Base-by-base conservation (phyloP, 2,113 vertebrate species). In the Spea multiplicata region DNA sequence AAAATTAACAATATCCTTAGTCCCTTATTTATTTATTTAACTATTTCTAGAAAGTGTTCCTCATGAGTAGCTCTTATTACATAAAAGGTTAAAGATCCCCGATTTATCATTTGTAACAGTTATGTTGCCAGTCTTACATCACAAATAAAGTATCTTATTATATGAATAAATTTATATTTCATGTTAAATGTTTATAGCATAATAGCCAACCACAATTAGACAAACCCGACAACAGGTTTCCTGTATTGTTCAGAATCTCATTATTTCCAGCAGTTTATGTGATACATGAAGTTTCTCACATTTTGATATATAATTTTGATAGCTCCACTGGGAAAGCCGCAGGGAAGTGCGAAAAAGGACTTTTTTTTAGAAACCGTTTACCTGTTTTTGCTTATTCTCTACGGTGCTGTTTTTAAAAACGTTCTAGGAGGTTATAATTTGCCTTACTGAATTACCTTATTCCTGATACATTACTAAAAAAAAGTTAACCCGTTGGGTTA, bases 291-390 rank as follows among this genome's bases (percentile, higher is more conserved):
- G 71, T 14, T 45, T 73, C 44, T 45, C 44, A 73, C 71, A 61
- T 59, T 59, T 46, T 61, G 44, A 74, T 62, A 16, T 9, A 64
- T 74, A 48, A 74, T 74, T 73, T 62, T 13, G 8, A 49, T 13
- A 14, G 7, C 12, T 57, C 3, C 62, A 46, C 72, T 48, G 72
- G 17, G 72, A 74, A 48, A 61, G 12, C 57, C 57, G 47, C 57
- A 74, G 59, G 72, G 46, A 49, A 74, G 9, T 4, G 46, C 7
- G n/a, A 74, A 49, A 74, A 61, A 5, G 10, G 47, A 16, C 4
- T 49, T 71, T 55, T n/a, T 73, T 61, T 73, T 59, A 62, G 30
- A 45, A 55, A 72, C 10, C 52, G 12, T 45, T 72, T 55, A 57
- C 70, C 10, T 45, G 44, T 17, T 13, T 57, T 45, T 13, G 52